phyloP scores from a whole-genome alignment of 2,888 invertebrate genomes.

The Germaria angustata region DNA sequence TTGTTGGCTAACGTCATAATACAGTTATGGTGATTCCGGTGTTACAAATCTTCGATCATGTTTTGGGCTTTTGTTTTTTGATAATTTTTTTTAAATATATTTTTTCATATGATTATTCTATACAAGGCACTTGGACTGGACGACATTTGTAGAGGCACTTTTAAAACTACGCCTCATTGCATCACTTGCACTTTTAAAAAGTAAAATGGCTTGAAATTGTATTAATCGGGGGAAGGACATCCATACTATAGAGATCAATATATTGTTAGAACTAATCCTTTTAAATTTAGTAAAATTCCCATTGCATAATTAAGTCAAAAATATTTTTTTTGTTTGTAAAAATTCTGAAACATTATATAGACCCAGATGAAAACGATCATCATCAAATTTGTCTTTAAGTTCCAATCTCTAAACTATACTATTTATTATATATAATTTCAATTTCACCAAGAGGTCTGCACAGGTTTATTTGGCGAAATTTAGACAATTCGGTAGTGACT shows the following conservation, averaged over 20 bases:
- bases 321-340: too few relatives aligned
- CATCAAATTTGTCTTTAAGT: too few relatives aligned
- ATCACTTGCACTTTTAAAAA: slow-evolving; percentile 57
- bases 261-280: too few relatives aligned
- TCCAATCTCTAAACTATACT: too few relatives aligned
- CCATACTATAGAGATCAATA: background rate
- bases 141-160: slow-evolving; percentile 58
- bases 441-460: too few relatives aligned
- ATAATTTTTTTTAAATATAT: background rate
- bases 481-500: too few relatives aligned
- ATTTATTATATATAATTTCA: too few relatives aligned
- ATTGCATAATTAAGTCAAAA: too few relatives aligned
- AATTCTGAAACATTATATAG: too few relatives aligned
- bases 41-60: slow-evolving; percentile 64
- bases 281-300: too few relatives aligned
- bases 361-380: too few relatives aligned
- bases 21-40: slow-evolving; percentile 67
- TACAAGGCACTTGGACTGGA: slow-evolving; percentile 58
- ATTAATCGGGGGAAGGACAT: slow-evolving; percentile 13
- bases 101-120: slow-evolving; percentile 45
- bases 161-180: slow-evolving; percentile 66
- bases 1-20: slow-evolving; percentile 60
- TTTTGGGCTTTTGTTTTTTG: background rate
- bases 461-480: too few relatives aligned
- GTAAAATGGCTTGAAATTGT: slow-evolving; percentile 31